Evolutionary conservation across 1,140 invertebrate species (phyloP).

Genomic region (Araneus ventricosus): DNA sequence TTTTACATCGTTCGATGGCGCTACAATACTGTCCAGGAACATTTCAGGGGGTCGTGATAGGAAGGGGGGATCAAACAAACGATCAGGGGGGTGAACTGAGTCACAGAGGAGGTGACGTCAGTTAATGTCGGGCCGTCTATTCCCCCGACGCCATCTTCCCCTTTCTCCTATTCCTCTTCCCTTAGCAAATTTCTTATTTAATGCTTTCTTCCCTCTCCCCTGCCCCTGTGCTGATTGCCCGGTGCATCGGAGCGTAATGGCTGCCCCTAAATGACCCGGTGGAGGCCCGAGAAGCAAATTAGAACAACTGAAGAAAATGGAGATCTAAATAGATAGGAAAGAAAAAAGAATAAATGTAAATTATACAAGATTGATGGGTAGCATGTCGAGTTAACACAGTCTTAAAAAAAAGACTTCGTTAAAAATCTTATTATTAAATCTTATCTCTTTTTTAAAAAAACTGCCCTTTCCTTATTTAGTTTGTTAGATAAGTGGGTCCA

Average conservation of each 20-base stretch:
- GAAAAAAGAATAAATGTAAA: no score
- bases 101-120: slow-evolving; percentile 58
- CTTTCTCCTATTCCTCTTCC: background rate
- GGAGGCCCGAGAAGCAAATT: no score
- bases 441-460: no score
- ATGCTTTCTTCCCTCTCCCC: background rate
- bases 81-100: slow-evolving; percentile 29
- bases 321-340: no score
- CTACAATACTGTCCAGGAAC: slow-evolving; percentile 62
- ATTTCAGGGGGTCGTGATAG: background rate
- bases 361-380: no score
- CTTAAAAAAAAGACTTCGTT: no score
- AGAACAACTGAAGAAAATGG: no score
- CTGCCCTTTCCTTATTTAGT: no score
- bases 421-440: no score
- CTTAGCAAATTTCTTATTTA: slow-evolving; percentile 15
- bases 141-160: slow-evolving; percentile 46
- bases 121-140: background rate
- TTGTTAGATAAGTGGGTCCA: no score
- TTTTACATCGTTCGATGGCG: slow-evolving; percentile 71
- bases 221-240: background rate
- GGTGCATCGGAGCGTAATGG: background rate
- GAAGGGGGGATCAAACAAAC: slow-evolving; percentile 38
- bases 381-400: no score
- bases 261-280: background rate